Conservation (phyloP, 1,140 invertebrate species). For the Drosophila yakuba region DNA sequence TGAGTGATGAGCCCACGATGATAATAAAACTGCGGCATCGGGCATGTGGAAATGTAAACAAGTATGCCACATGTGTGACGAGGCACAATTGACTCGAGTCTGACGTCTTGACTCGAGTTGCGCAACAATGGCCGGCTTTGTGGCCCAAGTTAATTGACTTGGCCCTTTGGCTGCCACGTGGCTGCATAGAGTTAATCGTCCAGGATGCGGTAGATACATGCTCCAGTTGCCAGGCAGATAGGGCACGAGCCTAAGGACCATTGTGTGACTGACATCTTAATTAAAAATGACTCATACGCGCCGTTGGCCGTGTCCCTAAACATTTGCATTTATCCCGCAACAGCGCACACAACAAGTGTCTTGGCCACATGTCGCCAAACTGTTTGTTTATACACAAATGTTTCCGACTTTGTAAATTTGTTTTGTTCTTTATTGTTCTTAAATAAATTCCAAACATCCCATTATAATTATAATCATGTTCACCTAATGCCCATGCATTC, state of each 20-base stretch:
- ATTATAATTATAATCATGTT: background rate
- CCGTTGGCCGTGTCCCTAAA: constrained; percentile 19
- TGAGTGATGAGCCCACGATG: constrained; percentile 35
- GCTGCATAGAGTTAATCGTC: constrained; percentile 64
- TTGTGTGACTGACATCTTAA: constrained; percentile 62
- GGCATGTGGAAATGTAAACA: constrained; percentile 53
- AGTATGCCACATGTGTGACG: constrained; percentile 64
- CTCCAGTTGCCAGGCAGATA: constrained; percentile 56
- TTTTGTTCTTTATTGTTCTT: background rate
- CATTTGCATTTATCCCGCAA: constrained; percentile 40
- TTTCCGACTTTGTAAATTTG: background rate
- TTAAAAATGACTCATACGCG: constrained; percentile 61
- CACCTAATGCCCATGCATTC: background rate
- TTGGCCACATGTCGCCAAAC: constrained; percentile 16
- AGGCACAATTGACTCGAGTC: constrained; percentile 41
- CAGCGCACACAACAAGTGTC: constrained; percentile 72
- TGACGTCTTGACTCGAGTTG: constrained; percentile 15
- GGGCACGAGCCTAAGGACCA: constrained; percentile 43
- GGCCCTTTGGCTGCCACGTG: constrained; percentile 19
- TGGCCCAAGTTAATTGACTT: constrained; percentile 65
- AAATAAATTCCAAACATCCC: background rate
- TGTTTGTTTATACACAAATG: constrained; percentile 7
- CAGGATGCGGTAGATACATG: constrained; percentile 33
- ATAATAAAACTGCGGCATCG: constrained; percentile 48
- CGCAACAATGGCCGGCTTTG: constrained; percentile 25